phyloP scores from a whole-genome alignment of 2,888 invertebrate genomes.

The Spisula solida region DNA sequence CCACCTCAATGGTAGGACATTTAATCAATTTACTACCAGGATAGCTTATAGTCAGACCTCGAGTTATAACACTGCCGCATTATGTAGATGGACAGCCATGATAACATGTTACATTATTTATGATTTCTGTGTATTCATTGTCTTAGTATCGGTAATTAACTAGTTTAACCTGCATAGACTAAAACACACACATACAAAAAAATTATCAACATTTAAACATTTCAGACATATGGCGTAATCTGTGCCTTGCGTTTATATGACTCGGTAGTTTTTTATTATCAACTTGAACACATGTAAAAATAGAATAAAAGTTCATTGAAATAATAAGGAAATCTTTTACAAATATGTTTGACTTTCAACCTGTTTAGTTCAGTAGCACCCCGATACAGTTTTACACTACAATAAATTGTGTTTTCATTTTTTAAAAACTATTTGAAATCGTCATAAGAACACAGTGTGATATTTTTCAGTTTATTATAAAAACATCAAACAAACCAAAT shows the following conservation, averaged over 20 bases:
- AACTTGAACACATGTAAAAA: neutral
- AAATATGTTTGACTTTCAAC: neutral
- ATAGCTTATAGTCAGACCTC: neutral
- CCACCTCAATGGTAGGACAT: neutral
- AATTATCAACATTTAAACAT: neutral
- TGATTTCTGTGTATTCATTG: neutral
- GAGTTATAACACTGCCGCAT: conserved; percentile 9
- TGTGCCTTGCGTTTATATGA: neutral
- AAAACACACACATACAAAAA: neutral
- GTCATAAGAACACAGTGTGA: neutral
- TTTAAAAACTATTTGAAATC: neutral
- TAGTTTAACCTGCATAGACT: conserved; percentile 6
- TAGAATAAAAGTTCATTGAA: neutral
- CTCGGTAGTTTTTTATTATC: neutral
- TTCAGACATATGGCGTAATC: neutral
- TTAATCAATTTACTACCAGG: conserved; percentile 18
- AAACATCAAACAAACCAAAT: neutral
- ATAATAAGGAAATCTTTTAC: neutral
- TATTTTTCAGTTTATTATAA: neutral
- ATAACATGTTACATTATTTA: neutral
- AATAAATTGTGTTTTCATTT: neutral
- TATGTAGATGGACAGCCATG: neutral
- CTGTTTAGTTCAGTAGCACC: neutral
- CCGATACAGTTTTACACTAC: neutral
- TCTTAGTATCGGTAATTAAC: neutral